Evolutionary conservation across 2,797 vertebrate genomes (phyloP), one percentile per base, ranked within the genome.

Genomic region (Amphiprion clarkii): DNA sequence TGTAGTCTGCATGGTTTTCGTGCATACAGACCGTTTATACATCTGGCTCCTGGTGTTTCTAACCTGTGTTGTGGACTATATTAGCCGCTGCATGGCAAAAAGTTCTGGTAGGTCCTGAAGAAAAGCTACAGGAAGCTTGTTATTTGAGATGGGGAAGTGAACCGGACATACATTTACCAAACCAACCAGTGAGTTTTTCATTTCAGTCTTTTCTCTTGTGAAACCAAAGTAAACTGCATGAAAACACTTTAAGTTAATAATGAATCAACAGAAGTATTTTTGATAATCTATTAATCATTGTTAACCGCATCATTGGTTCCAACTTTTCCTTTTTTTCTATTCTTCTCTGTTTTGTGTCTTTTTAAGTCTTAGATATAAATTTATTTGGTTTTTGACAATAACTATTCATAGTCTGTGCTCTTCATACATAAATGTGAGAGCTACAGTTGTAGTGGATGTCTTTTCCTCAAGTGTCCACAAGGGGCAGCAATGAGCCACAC

Each of bases 31-130:
- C 54, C 17, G 2, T 64, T 49, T 29, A 54, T 58, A 53, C 10
- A 31, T 40, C 21, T 44, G 27, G n/a, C 31, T 27, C 31, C 29
- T 51, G 17, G 46, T 59, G 42, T 36, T 71, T 8, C 19, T 72
- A 9, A 16, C 42, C 1, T 42, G 2, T 13, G 29, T 57, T 55
- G 53, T 59, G 33, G 33, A 56, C 33, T 72, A 21, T 25, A 6
- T 19, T 17, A 27, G 17, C 31, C 51, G 5, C 5, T 39, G 27
- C n/a, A 36, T n/a, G 9, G 57, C n/a, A 46, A 19, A 46, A 12
- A 0, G 49, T 23, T 5, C 27, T 9, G 0, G 19, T n/a, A 36
- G 19, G 40, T 21, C 19, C 7, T 0, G 5, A 0, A 25, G 8
- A 27, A 12, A 36, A 13, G 25, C 36, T 21, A 1, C 23, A 9